These are phyloP conservation scores for Hirundichthys speculiger DNA, from an alignment of 2,113 vertebrate species.

Conservation along the genomic window DNA sequence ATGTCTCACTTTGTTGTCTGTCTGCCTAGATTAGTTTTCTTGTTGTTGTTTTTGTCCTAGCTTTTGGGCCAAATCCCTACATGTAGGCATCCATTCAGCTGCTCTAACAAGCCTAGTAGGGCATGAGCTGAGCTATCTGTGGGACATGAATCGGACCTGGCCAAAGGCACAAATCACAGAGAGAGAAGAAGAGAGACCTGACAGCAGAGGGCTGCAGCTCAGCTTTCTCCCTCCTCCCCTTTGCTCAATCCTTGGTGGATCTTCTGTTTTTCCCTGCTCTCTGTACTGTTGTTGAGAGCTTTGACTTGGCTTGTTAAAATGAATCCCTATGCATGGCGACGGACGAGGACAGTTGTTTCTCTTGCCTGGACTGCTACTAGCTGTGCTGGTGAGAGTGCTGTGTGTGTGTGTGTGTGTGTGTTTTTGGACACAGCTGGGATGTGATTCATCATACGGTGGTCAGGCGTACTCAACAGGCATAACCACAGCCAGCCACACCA, in stretches of 20 bases:
- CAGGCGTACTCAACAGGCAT: conserved; percentile 76
- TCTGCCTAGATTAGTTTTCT: conserved; percentile 71
- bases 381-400: conserved; percentile 42
- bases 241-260: conserved; percentile 60
- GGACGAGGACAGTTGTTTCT: conserved; percentile 64
- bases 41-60: conserved; percentile 71
- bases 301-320: conserved; percentile 70
- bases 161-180: conserved; percentile 72
- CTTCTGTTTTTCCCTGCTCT: conserved; percentile 57
- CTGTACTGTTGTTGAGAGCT: conserved; percentile 57
- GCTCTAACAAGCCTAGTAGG: conserved; percentile 77
- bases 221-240: conserved; percentile 55
- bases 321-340: conserved; percentile 63
- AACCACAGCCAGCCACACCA: conserved; percentile 80
- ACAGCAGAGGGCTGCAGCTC: conserved; percentile 68
- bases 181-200: conserved; percentile 73
- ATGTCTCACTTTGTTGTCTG: conserved; percentile 73
- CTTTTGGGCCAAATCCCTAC: conserved; percentile 72
- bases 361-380: conserved; percentile 36
- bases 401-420: conserved; percentile 42
- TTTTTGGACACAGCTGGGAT: conserved; percentile 60
- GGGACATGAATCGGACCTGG: conserved; percentile 77
- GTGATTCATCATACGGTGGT: conserved; percentile 81
- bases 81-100: conserved; percentile 73
- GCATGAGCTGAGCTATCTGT: conserved; percentile 75